Conservation (phyloP, 1,140 invertebrate genomes). For the Drosophila kurseongensis region DNA sequence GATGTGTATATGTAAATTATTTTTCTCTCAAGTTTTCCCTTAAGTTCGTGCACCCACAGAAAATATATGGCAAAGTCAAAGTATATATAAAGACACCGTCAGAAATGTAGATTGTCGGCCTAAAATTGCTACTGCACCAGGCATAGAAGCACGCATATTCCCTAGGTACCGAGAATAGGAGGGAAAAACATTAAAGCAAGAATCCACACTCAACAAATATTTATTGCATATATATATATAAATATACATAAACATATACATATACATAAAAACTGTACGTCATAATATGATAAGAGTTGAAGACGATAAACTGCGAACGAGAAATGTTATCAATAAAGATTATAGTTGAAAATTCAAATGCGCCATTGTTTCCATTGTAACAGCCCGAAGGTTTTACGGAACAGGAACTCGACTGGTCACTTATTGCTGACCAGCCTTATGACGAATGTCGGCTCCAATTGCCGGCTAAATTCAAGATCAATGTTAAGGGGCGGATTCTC, state of each 20-base stretch:
- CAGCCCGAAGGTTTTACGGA: slow-evolving; percentile 55
- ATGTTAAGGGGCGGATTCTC: slow-evolving; percentile 50
- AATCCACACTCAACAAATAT: slow-evolving; percentile 53
- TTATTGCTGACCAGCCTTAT: slow-evolving; percentile 10
- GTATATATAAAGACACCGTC: slow-evolving; percentile 24
- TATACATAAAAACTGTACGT: slow-evolving; percentile 62
- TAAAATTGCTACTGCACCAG: slow-evolving; percentile 51
- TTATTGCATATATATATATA: slow-evolving; percentile 69
- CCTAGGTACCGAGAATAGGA: slow-evolving; percentile 30
- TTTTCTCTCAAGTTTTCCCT: slow-evolving; percentile 36
- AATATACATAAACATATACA: slow-evolving; percentile 48
- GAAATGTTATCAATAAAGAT: slow-evolving; percentile 84
- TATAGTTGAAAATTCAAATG: slow-evolving; percentile 81
- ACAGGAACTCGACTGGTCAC: slow-evolving; percentile 61
- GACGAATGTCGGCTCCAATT: slow-evolving; percentile 54
- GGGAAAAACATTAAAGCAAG: slow-evolving; percentile 19
- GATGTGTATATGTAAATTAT: slow-evolving; percentile 66
- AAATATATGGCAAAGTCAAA: slow-evolving; percentile 36
- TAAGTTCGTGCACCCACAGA: slow-evolving; percentile 51
- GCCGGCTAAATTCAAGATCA: slow-evolving; percentile 74
- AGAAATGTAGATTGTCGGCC: slow-evolving; percentile 46
- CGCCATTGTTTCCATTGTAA: slow-evolving; percentile 24
- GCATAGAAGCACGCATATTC: slow-evolving; percentile 53
- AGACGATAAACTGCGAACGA: slow-evolving; percentile 61
- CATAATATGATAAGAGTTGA: slow-evolving; percentile 72